Percentiles rank a stretch among this genome's conserved stretches.
Evolutionary conservation across 1,140 invertebrate species (phyloP).

Genomic region (Leguminivora glycinivorella): DNA sequence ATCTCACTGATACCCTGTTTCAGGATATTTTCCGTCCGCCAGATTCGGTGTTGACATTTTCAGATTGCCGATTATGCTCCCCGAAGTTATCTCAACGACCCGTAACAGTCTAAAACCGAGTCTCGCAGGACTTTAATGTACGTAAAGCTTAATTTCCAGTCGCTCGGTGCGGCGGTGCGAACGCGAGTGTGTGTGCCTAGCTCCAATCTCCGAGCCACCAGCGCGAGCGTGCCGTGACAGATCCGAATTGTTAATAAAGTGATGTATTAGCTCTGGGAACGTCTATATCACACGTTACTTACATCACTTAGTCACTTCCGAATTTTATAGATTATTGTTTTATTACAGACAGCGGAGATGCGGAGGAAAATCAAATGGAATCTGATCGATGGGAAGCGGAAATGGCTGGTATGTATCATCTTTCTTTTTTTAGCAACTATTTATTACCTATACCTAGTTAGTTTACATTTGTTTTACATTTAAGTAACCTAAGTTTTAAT

Average conservation of each 20-base stretch:
- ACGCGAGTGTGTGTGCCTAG: constrained; percentile 7
- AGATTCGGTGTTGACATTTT: constrained; percentile 3
- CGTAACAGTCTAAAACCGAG: constrained; percentile 1
- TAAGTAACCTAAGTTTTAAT: neutral
- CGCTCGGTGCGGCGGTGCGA: neutral
- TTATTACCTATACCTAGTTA: too few relatives aligned
- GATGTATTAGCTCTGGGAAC: constrained; percentile 28
- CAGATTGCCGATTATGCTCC: neutral
- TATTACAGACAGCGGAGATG: constrained; percentile 37
- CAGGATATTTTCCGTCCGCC: neutral
- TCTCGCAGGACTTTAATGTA: neutral
- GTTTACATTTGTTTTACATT: neutral
- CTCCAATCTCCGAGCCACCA: constrained; percentile 8
- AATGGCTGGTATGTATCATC: neutral
- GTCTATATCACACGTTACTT: constrained; percentile 25
- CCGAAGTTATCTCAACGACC: neutral
- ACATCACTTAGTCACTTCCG: constrained; percentile 29
- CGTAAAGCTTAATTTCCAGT: constrained; percentile 6
- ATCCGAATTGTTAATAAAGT: constrained; percentile 29
- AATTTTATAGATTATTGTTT: constrained; percentile 31
- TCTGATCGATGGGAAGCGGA: constrained; percentile 35
- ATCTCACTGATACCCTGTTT: neutral
- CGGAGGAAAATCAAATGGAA: constrained; percentile 34
- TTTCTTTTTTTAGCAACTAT: neutral
- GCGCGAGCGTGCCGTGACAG: neutral